Percentiles rank a stretch among this genome's conserved stretches.
phyloP scores from a whole-genome alignment of 2,888 invertebrate species.

The Brenthis ino region DNA sequence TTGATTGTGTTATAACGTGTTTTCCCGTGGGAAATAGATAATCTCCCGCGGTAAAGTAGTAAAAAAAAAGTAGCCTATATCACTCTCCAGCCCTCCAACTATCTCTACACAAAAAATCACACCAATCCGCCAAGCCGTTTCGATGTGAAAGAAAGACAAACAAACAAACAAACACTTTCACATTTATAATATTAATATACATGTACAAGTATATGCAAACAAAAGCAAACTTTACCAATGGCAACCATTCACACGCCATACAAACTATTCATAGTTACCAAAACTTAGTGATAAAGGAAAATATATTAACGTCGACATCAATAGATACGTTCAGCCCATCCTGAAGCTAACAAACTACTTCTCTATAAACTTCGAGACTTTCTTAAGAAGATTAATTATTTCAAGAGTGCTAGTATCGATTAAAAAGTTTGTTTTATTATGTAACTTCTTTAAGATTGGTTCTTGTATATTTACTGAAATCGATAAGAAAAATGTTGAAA shows the following conservation, averaged over 20 bases:
- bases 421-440: slow-evolving; percentile 43
- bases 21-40: no score
- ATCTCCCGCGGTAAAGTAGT: no score
- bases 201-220: no score
- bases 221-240: not conserved
- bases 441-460: slow-evolving; percentile 33
- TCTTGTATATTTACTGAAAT: slow-evolving; percentile 3
- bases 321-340: slow-evolving; percentile 23
- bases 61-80: no score
- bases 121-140: no score
- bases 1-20: no score
- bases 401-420: slow-evolving; percentile 41
- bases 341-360: slow-evolving; percentile 35
- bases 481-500: no score
- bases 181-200: no score
- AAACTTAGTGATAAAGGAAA: slow-evolving; percentile 23
- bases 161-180: no score
- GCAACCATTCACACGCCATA: slow-evolving; percentile 3
- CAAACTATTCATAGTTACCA: slow-evolving; percentile 6
- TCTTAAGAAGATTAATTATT: slow-evolving; percentile 47
- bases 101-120: no score
- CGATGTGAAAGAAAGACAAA: no score
- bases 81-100: no score
- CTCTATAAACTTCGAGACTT: slow-evolving; percentile 34
- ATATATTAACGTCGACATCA: slow-evolving; percentile 18